phyloP scores from a whole-genome alignment of 2,113 vertebrate species.

The Lagopus muta region DNA sequence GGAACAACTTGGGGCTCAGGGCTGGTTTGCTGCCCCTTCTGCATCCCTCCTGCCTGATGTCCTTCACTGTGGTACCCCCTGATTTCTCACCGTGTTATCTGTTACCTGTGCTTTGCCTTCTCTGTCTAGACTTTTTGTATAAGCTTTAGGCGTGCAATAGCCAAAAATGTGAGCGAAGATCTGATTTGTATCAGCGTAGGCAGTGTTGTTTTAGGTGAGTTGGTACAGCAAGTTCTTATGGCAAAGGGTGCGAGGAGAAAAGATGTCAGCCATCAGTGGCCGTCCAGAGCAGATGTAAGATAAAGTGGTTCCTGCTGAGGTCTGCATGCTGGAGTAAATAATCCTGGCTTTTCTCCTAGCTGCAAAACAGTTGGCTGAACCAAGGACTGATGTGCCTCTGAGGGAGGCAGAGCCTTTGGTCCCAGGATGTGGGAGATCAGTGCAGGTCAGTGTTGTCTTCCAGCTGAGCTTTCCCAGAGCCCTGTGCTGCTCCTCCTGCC shows the following conservation, averaged over 20 bases:
- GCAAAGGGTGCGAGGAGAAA: background rate
- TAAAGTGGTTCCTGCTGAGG: background rate
- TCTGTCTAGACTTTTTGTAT: background rate
- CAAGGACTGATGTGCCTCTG: background rate
- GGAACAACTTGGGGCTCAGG: background rate
- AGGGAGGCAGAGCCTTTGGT: background rate
- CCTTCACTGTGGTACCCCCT: background rate
- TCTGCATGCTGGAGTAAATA: background rate
- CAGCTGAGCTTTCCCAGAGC: background rate
- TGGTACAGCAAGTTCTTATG: background rate
- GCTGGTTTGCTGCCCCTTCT: background rate
- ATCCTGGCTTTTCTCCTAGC: background rate
- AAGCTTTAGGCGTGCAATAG: background rate
- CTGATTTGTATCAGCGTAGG: background rate
- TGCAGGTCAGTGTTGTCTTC: background rate
- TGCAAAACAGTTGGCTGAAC: slow-evolving; percentile 17
- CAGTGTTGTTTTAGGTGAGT: background rate
- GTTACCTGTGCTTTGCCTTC: background rate
- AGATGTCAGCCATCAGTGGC: rapidly evolving
- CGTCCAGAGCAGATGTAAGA: background rate
- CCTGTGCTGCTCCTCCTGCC: rapidly evolving
- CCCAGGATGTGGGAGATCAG: background rate
- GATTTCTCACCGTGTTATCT: background rate
- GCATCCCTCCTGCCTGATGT: background rate
- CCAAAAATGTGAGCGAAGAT: background rate